Evolutionary conservation across 2,888 invertebrate species (phyloP).

Genomic region (Meta bourneti): DNA sequence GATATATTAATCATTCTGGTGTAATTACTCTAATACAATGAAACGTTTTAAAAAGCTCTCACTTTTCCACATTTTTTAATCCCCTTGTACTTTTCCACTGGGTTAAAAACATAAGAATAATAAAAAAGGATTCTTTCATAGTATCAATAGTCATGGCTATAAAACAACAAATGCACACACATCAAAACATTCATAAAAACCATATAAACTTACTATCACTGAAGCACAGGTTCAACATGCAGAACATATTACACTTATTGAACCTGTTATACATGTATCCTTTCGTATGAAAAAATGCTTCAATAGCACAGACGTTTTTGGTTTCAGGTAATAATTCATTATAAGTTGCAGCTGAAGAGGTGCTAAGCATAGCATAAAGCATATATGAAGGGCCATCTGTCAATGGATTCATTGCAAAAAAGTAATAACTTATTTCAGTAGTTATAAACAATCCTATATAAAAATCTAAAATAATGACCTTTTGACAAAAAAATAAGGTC

Average conservation of each 20-base stretch:
- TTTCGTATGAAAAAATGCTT: conserved; percentile 47
- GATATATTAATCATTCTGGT: conserved; percentile 78
- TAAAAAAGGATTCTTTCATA: conserved; percentile 63
- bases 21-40: conserved; percentile 75
- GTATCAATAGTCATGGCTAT: conserved; percentile 71
- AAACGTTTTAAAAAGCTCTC: conserved; percentile 78
- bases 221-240: conserved; percentile 55
- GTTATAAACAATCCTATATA: conserved; percentile 69
- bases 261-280: conserved; percentile 53
- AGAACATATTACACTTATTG: conserved; percentile 43
- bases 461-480: conserved; percentile 75
- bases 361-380: conserved; percentile 43
- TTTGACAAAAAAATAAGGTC: conserved; percentile 74
- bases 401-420: conserved; percentile 57
- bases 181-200: conserved; percentile 75
- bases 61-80: conserved; percentile 48
- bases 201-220: conserved; percentile 74
- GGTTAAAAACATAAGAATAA: conserved; percentile 75
- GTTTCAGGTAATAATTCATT: conserved; percentile 29
- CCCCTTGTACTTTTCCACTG: conserved; percentile 65
- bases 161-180: conserved; percentile 76
- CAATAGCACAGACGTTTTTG: conserved; percentile 49
- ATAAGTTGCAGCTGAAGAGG: conserved; percentile 57
- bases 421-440: conserved; percentile 64
- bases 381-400: conserved; percentile 54